Evolutionary conservation across 2,797 vertebrate genomes (phyloP), one percentile per base, ranked within the genome.

Genomic region (Benthosema pterotum): DNA sequence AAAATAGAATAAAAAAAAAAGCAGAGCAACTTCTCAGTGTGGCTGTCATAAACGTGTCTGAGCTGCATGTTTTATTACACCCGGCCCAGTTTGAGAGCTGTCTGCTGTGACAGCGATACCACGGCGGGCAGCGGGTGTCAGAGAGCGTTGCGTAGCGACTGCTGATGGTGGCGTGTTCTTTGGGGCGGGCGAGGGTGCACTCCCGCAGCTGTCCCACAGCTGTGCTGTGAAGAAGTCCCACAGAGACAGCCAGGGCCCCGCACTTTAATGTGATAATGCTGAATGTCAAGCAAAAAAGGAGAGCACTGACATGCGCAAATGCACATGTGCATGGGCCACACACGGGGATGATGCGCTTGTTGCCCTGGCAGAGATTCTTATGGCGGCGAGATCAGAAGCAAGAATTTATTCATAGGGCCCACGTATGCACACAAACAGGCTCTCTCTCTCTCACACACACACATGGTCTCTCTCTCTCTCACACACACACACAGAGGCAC

Each of bases 241-340:
- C 18, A 13, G 16, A 61, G 43, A 62, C 38, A 51, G 54, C 22
- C 16, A n/a, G 15, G 18, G n/a, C n/a, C 73, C 12, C 67, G 77
- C 77, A 56, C 77, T 88, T n/a, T 88, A 84, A 89, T 87, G 82
- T 86, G 83, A 72, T 83, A 75, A 52, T 61, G 28, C 55, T 69
- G 63, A 53, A 18, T 48, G 57, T 56, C 25, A 67, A 51, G 43
- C 52, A 55, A 16, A 5, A 52, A 3, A 0, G 15, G 18, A 0
- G 15, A 16, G 63, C 2, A 28, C 18, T 17, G 43, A 64, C 9
- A 42, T 0, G 28, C 9, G 18, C 52, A 52, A 14, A 66, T 54
- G 43, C 50, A 52, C 15, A 49, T 17, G 28, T 45, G 63, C 38
- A 13, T 12, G 8, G 60, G 14, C 58, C n/a, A 19, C 17, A 12